phyloP scores from a whole-genome alignment of 2,888 invertebrate species.

The Acanthacorydalis orientalis region DNA sequence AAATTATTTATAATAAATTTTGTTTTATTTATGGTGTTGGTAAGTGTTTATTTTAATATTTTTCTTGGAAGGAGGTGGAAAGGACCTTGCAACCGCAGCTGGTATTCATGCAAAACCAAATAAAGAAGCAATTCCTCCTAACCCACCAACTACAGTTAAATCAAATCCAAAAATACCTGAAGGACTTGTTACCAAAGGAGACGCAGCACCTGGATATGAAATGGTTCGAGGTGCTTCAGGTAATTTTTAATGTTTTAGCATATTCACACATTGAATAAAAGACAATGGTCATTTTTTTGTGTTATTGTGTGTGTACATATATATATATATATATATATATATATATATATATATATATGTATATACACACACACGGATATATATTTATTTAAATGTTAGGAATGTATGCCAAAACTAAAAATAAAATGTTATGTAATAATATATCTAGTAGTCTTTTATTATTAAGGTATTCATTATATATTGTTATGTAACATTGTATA shows the following conservation, averaged over 20 bases:
- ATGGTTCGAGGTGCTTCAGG: conserved; percentile 32
- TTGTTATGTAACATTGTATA: too few relatives aligned
- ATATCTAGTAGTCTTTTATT: too few relatives aligned
- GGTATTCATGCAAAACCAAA: conserved; percentile 40
- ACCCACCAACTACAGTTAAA: conserved; percentile 15
- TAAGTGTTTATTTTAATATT: neutral
- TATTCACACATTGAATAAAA: too few relatives aligned
- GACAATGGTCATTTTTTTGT: too few relatives aligned
- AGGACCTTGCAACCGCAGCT: conserved; percentile 68
- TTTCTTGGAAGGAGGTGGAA: conserved; percentile 55
- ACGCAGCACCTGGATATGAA: conserved; percentile 32
- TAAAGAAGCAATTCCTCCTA: conserved; percentile 17
- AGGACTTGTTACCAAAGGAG: conserved; percentile 30
- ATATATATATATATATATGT: too few relatives aligned
- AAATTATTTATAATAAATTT: neutral
- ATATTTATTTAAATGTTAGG: too few relatives aligned
- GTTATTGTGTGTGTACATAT: too few relatives aligned
- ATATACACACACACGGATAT: too few relatives aligned
- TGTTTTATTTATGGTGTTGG: neutral
- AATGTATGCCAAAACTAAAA: too few relatives aligned
- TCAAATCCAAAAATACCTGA: conserved; percentile 23
- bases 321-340: too few relatives aligned
- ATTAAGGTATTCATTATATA: too few relatives aligned
- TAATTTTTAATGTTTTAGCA: conserved; percentile 13
- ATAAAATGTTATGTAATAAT: too few relatives aligned